Conservation (phyloP, 2,113 vertebrate species). For the Periophthalmus modestus region DNA sequence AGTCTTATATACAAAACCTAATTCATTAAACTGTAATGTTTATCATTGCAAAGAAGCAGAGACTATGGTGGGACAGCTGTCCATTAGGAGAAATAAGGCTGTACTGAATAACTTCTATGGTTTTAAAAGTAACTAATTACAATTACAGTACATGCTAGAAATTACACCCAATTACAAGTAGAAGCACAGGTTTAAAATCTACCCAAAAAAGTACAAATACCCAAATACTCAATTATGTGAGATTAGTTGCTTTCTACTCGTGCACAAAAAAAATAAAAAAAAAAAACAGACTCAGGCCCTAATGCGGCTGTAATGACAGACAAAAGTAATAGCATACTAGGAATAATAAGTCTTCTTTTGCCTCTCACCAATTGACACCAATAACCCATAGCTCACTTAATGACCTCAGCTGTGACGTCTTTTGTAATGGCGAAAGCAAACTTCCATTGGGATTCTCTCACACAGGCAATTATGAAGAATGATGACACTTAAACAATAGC, state of each 20-base stretch:
- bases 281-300: constrained; percentile 14
- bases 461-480: constrained; percentile 54
- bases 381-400: constrained; percentile 32
- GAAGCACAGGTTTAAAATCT: no score
- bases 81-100: no score
- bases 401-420: constrained; percentile 37
- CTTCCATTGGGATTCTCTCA: constrained; percentile 35
- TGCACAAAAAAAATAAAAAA: no score
- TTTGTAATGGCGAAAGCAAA: constrained; percentile 34
- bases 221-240: background rate
- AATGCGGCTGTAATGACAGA: constrained; percentile 61
- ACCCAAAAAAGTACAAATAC: constrained; percentile 41
- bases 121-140: no score
- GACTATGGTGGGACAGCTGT: no score
- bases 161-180: no score
- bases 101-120: no score
- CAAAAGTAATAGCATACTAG: constrained; percentile 43
- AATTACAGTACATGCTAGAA: no score
- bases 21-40: no score
- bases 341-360: constrained; percentile 32
- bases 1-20: no score
- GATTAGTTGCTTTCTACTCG: no score
- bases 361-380: constrained; percentile 41
- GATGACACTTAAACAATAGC: constrained; percentile 62
- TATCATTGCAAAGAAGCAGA: no score